Conservation (phyloP, 2,113 vertebrate species). For the Calonectris borealis region DNA sequence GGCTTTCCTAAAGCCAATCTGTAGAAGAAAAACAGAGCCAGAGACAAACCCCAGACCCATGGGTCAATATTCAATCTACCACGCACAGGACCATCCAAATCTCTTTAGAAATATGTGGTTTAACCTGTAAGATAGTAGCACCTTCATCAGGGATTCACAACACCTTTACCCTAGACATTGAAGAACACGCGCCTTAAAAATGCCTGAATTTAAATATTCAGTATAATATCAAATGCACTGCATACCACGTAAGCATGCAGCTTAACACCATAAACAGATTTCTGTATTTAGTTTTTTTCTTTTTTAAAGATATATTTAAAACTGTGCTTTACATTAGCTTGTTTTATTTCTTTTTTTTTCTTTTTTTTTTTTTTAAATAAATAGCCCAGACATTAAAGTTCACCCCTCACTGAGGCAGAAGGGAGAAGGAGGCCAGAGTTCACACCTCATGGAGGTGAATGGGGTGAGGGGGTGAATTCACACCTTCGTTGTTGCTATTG, state of each 20-base stretch:
- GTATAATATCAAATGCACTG: background rate
- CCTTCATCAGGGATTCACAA: background rate
- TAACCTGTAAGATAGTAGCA: background rate
- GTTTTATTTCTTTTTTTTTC: background rate
- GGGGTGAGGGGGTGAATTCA: constrained; percentile 40
- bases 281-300: background rate
- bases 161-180: background rate
- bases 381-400: background rate
- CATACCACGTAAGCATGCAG: background rate
- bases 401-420: background rate
- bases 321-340: background rate
- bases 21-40: background rate
- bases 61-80: background rate
- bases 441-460: constrained; percentile 32
- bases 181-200: background rate
- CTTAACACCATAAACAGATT: background rate
- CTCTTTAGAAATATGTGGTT: background rate
- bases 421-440: background rate
- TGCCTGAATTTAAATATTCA: background rate
- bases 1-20: background rate
- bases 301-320: background rate
- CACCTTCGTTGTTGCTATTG: constrained; percentile 46
- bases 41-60: background rate
- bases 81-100: background rate
- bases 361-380: background rate